A percentile compares a stretch with the other conserved stretches of the same genome.
These are phyloP conservation scores for Lithophane semibrunnea DNA, from an alignment of 2,888 invertebrate species.

Conservation along the genomic window DNA sequence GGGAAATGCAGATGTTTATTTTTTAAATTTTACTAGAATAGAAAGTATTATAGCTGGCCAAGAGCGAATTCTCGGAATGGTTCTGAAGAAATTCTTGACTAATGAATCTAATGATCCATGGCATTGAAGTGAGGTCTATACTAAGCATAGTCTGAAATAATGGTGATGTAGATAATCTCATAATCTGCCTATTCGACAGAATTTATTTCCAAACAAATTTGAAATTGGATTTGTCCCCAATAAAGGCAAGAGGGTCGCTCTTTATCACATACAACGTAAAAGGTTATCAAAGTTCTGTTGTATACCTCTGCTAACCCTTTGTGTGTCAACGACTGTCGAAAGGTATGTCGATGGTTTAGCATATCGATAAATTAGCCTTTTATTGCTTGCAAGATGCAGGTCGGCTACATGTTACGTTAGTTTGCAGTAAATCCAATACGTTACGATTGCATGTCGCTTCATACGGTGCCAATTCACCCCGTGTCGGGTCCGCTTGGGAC, in stretches of 20 bases:
- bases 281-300: background rate
- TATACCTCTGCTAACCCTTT: background rate
- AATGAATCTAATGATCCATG: slow-evolving; percentile 2
- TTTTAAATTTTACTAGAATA: no score
- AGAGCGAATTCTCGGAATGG: background rate
- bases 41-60: background rate
- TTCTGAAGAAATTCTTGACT: background rate
- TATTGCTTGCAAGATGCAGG: slow-evolving; percentile 47
- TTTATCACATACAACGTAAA: background rate
- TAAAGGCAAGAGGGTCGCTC: slow-evolving; percentile 5
- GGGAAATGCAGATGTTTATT: no score
- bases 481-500: slow-evolving; percentile 51
- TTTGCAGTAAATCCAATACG: slow-evolving; percentile 61
- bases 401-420: slow-evolving; percentile 40
- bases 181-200: background rate
- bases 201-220: slow-evolving; percentile 12
- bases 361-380: slow-evolving; percentile 56
- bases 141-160: background rate
- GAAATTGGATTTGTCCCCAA: slow-evolving; percentile 12
- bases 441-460: slow-evolving; percentile 61
- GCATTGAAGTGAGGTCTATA: background rate
- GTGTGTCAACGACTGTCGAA: background rate
- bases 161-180: background rate
- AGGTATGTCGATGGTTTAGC: slow-evolving; percentile 8
- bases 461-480: slow-evolving; percentile 63